phyloP scores from a whole-genome alignment of 2,797 vertebrate genomes.

The Steatocranus sp. region DNA sequence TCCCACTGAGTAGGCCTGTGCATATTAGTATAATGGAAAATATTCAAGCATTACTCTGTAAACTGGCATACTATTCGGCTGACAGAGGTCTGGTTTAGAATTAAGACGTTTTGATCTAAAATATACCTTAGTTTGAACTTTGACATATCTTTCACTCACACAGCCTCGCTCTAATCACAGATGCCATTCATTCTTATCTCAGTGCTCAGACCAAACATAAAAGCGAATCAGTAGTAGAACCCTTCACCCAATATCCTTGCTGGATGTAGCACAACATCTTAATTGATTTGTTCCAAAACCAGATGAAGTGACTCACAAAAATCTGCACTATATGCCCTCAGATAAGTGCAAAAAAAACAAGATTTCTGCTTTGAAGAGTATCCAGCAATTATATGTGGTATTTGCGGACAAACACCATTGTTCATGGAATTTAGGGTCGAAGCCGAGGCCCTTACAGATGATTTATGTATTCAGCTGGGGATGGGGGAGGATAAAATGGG shows the following conservation, averaged over 20 bases:
- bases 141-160: slow-evolving; percentile 15
- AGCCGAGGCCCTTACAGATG: slow-evolving; percentile 64
- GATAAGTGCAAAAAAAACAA: slow-evolving; percentile 58
- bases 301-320: slow-evolving; percentile 56
- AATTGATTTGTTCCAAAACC: slow-evolving; percentile 72
- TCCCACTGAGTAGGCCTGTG: neutral
- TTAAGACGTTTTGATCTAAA: neutral
- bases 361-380: slow-evolving; percentile 58
- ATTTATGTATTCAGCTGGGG: slow-evolving; percentile 75
- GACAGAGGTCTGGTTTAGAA: neutral
- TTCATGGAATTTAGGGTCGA: slow-evolving; percentile 70
- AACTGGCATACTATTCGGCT: neutral
- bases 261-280: slow-evolving; percentile 55
- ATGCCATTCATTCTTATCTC: slow-evolving; percentile 57
- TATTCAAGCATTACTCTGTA: neutral
- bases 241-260: slow-evolving; percentile 35
- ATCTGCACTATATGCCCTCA: slow-evolving; percentile 53
- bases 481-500: slow-evolving; percentile 64
- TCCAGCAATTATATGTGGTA: slow-evolving; percentile 65
- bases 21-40: neutral
- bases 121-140: slow-evolving; percentile 28
- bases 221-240: slow-evolving; percentile 44
- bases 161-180: neutral
- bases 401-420: slow-evolving; percentile 69
- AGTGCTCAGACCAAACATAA: slow-evolving; percentile 62